phyloP scores from a whole-genome alignment of 2,888 invertebrate species.

The Callinectes sapidus region DNA sequence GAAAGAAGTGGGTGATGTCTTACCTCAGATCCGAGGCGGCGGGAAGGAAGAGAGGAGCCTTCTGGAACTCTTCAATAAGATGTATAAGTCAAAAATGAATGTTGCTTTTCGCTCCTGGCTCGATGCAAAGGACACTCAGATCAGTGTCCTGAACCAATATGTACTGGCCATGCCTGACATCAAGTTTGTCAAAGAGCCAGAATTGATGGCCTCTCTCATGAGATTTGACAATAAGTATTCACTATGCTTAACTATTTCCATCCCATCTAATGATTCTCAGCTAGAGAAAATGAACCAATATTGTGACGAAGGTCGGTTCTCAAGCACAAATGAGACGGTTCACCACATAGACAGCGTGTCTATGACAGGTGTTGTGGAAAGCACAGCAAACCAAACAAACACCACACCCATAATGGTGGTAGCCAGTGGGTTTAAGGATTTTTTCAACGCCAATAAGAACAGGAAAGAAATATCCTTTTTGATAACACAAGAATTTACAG shows the following conservation, averaged over 20 bases:
- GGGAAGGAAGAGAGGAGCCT: conserved; percentile 24
- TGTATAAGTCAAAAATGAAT: conserved; percentile 12
- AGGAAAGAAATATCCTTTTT: background rate
- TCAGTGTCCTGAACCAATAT: conserved; percentile 38
- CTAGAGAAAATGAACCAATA: conserved; percentile 22
- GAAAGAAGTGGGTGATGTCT: background rate
- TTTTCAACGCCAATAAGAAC: background rate
- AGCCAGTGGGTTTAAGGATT: background rate
- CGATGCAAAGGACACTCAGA: conserved; percentile 6
- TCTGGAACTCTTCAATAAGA: conserved; percentile 12
- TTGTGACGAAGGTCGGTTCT: background rate
- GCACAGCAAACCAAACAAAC: background rate
- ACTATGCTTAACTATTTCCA: conserved; percentile 32
- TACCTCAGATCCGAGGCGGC: conserved; percentile 50
- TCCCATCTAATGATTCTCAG: background rate
- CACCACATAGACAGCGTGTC: no score
- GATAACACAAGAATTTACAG: background rate
- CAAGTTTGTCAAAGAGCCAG: background rate
- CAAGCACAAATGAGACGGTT: background rate
- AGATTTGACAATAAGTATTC: background rate
- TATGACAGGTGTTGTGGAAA: background rate
- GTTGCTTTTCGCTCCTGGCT: conserved; percentile 24
- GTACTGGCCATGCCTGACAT: background rate
- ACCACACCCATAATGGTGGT: background rate
- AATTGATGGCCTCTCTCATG: conserved; percentile 11